These are phyloP conservation scores for Archips crataeganus DNA, from an alignment of 2,888 invertebrate species.

Conservation along the genomic window DNA sequence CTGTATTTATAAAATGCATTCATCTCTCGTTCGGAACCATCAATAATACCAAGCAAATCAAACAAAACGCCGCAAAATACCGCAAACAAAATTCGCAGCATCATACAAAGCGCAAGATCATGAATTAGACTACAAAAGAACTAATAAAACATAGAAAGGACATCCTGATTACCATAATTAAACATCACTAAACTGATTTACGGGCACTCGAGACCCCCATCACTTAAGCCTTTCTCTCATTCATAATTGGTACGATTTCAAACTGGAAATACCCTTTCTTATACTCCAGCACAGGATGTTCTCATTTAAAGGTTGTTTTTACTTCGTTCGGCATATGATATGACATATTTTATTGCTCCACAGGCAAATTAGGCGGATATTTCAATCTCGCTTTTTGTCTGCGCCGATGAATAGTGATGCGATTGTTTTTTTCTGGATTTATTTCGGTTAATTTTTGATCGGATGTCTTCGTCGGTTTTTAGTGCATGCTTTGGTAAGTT, in stretches of 20 bases:
- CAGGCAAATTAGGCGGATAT: slow-evolving; percentile 84
- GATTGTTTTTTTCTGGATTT: slow-evolving; percentile 46
- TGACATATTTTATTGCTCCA: slow-evolving; percentile 81
- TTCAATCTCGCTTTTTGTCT: slow-evolving; percentile 75
- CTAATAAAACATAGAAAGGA: slow-evolving; percentile 55
- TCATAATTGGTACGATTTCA: slow-evolving; percentile 76
- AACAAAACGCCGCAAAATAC: slow-evolving; percentile 39
- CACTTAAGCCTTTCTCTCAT: slow-evolving; percentile 72
- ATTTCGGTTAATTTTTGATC: slow-evolving; percentile 46
- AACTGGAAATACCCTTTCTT: slow-evolving; percentile 58
- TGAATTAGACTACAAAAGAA: slow-evolving; percentile 61
- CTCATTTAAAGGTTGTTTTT: slow-evolving; percentile 77
- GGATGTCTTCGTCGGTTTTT: slow-evolving; percentile 60
- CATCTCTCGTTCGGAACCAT: background rate
- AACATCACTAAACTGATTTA: slow-evolving; percentile 66
- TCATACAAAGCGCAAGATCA: slow-evolving; percentile 27
- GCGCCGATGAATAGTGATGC: slow-evolving; percentile 68
- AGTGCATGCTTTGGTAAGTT: slow-evolving; percentile 41
- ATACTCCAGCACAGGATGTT: slow-evolving; percentile 72
- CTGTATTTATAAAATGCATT: too few relatives aligned
- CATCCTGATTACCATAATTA: slow-evolving; percentile 68
- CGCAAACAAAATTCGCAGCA: slow-evolving; percentile 5
- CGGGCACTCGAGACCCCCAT: slow-evolving; percentile 72
- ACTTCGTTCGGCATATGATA: slow-evolving; percentile 77
- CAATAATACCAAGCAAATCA: background rate